These are phyloP conservation scores for Epinephelus fuscoguttatus DNA, from an alignment of 2,113 vertebrate genomes.

Conservation along the genomic window DNA sequence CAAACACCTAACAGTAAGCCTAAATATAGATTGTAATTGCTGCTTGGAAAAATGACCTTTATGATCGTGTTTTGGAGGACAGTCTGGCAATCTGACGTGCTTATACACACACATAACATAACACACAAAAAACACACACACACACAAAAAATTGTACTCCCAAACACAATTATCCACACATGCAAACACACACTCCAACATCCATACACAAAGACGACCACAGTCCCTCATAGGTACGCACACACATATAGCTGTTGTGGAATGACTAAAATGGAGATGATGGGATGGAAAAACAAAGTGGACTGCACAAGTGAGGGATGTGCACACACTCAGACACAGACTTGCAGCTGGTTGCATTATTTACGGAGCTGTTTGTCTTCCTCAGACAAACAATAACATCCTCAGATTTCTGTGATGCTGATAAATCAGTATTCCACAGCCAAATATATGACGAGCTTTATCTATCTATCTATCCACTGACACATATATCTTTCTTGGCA, in stretches of 20 bases:
- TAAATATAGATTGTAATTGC: no score
- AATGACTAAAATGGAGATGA: slow-evolving; percentile 27
- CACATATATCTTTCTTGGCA: background rate
- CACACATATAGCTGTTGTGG: background rate
- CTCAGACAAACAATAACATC: slow-evolving; percentile 41
- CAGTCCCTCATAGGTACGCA: background rate
- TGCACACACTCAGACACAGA: slow-evolving; percentile 3
- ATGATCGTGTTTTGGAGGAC: no score
- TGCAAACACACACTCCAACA: background rate
- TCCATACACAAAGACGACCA: background rate
- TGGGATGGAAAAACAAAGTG: background rate
- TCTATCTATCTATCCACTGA: background rate
- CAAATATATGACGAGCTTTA: slow-evolving; percentile 10
- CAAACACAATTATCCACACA: background rate
- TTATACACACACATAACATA: background rate
- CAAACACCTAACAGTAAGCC: no score
- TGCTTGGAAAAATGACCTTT: no score
- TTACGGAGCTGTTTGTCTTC: slow-evolving; percentile 46
- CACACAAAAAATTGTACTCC: background rate
- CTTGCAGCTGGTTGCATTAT: slow-evolving; percentile 36
- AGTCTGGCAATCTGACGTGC: background rate
- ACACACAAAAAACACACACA: background rate
- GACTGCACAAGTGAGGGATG: background rate
- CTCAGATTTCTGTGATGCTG: slow-evolving; percentile 31
- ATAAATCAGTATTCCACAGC: slow-evolving; percentile 47